Evolutionary conservation across 2,797 vertebrate genomes (phyloP), one percentile per base, ranked within the genome.

Genomic region (Margarornis squamiger): DNA sequence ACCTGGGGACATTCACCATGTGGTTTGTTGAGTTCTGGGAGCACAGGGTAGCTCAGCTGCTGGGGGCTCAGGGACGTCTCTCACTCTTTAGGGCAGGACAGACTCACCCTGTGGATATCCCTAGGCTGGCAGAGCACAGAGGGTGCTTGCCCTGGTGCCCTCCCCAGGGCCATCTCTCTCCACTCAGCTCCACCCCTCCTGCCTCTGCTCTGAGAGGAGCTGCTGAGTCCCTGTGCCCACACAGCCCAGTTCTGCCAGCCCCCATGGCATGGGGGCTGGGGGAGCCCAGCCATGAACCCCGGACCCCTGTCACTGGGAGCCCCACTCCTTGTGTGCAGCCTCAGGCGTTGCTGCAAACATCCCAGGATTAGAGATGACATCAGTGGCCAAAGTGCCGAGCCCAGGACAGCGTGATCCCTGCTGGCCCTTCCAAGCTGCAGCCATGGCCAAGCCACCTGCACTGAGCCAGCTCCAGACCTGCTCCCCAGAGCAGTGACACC

Each of bases 81-180:
- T 10, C 11, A 12, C 18, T 36, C 10, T 22, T 57, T 38, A 46
- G 54, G 43, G 72, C 76, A 1, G 12, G 23, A n/a, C 24, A n/a
- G 32, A 46, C 9, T 81, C 0, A 0, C 3, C 24, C 32, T 12
- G 0, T 0, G 7, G 19, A 15, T 14, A 23, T 30, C 38, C 17
- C 19, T 23, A 12, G 7, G 41, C n/a, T 24, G 38, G 72, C 21
- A 27, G 30, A n/a, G 10, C 32, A 18, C 1, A 2, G 38, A 23
- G 20, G 12, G 4, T 16, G 71, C 62, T 49, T 16, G 7, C 5
- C 59, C 21, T 1, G 1, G 5, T 15, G 38, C 19, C 45, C 43
- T 17, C 6, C 32, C 27, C 24, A 10, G 75, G 6, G 21, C 36
- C 43, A 14, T 1, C 2, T n/a, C 20, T 23, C n/a, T 32, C 38